Conservation (phyloP, 1,140 invertebrate species). For the Drosophila sp. region DNA sequence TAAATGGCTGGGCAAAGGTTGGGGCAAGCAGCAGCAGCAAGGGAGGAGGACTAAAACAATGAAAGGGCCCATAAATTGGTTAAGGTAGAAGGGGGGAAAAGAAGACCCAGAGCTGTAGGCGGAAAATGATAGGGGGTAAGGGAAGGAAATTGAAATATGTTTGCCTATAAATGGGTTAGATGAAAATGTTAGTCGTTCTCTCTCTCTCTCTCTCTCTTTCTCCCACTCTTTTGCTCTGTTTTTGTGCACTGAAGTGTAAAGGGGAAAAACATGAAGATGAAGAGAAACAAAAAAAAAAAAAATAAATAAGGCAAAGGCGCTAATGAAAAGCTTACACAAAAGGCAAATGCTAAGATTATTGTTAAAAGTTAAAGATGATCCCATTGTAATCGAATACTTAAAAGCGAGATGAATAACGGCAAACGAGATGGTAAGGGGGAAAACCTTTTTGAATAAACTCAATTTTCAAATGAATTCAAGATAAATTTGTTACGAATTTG, state of each 20-base stretch:
- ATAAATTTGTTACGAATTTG: constrained; percentile 4
- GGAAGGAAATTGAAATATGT: constrained; percentile 76
- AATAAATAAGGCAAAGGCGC: constrained; percentile 20
- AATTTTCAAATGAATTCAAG: constrained; percentile 19
- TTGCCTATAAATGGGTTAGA: constrained; percentile 70
- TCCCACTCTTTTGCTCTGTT: background rate
- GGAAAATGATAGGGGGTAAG: background rate
- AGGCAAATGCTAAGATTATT: constrained; percentile 44
- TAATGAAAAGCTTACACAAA: constrained; percentile 51
- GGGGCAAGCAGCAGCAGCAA: background rate
- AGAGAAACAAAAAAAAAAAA: background rate
- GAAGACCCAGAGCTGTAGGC: too few relatives aligned
- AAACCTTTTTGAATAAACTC: constrained; percentile 26
- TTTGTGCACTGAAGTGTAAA: constrained; percentile 51
- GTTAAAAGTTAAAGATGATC: constrained; percentile 31
- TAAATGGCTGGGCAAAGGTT: constrained; percentile 55
- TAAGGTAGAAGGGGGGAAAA: background rate
- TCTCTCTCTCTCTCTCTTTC: background rate
- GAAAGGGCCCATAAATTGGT: constrained; percentile 43
- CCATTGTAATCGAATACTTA: constrained; percentile 16
- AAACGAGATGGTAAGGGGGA: background rate
- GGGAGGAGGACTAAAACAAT: constrained; percentile 41
- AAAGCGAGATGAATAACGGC: constrained; percentile 5
- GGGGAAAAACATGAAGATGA: constrained; percentile 21
- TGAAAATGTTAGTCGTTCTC: constrained; percentile 27